Evolutionary conservation across 1,140 invertebrate species (phyloP).

Genomic region (Pseudoatta argentina): DNA sequence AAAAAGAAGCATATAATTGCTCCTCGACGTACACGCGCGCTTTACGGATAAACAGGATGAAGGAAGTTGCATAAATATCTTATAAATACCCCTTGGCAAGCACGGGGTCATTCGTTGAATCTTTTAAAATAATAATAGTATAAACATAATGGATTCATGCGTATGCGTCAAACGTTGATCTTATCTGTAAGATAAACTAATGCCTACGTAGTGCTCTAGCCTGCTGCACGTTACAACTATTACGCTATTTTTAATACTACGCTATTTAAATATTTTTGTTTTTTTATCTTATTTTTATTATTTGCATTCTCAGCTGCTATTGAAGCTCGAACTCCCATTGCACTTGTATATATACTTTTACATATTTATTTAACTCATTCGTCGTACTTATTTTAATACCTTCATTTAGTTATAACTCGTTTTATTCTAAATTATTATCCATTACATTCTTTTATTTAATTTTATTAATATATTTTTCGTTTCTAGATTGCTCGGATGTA

Average conservation of each 20-base stretch:
- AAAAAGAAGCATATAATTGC: constrained; percentile 1
- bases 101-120: not conserved
- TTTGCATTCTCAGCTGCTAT: not conserved
- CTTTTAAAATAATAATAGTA: not conserved
- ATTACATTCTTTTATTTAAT: not conserved
- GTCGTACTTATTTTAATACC: not conserved
- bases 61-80: not conserved
- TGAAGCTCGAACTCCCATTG: not conserved
- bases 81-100: not conserved
- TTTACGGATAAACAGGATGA: not conserved
- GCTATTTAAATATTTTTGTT: not conserved
- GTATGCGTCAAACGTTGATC: not conserved
- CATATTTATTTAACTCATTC: not conserved
- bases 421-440: not conserved
- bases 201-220: not conserved
- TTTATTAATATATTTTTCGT: not conserved
- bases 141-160: not conserved
- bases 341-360: not conserved
- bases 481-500: not conserved
- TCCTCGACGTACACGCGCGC: not conserved
- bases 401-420: not conserved
- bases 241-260: no score
- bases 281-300: not conserved
- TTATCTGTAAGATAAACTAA: constrained; percentile 1
- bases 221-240: not conserved